phyloP scores from a whole-genome alignment of 2,797 vertebrate genomes.

The Rhabdomys pumilio region DNA sequence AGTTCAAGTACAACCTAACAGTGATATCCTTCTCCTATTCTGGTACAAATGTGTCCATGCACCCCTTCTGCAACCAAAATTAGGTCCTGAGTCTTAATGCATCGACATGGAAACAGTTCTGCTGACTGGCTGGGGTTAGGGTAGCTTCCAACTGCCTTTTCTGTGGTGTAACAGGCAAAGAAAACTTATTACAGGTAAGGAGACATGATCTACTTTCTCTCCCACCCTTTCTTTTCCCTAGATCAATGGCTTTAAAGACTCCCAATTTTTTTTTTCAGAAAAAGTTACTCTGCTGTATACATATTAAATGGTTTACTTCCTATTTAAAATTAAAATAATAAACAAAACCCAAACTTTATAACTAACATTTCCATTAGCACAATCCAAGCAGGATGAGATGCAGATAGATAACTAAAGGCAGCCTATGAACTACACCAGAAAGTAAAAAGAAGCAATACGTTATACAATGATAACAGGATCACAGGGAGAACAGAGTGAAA shows the following conservation, averaged over 20 bases:
- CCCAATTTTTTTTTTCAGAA: slow-evolving; percentile 15
- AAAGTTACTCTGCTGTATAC: background rate
- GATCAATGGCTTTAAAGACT: background rate
- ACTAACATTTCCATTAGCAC: slow-evolving; percentile 18
- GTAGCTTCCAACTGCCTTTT: background rate
- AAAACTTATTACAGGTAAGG: too few species aligned
- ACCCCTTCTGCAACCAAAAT: background rate
- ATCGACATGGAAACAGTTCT: background rate
- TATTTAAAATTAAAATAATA: slow-evolving; percentile 65
- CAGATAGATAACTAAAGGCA: background rate
- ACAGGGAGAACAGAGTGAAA: background rate
- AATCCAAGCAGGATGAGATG: slow-evolving; percentile 18
- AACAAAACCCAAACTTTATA: slow-evolving; percentile 32
- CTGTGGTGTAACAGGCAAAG: background rate
- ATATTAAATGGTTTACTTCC: slow-evolving; percentile 22
- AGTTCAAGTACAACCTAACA: background rate
- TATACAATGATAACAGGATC: background rate
- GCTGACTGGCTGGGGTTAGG: background rate
- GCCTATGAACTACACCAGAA: background rate
- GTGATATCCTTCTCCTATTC: background rate
- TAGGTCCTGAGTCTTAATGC: background rate
- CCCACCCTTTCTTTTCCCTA: background rate
- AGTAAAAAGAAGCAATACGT: background rate
- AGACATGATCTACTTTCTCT: background rate
- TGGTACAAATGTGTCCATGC: background rate